Base-by-base conservation (phyloP, 2,888 invertebrate genomes). In the Griposia aprilina region DNA sequence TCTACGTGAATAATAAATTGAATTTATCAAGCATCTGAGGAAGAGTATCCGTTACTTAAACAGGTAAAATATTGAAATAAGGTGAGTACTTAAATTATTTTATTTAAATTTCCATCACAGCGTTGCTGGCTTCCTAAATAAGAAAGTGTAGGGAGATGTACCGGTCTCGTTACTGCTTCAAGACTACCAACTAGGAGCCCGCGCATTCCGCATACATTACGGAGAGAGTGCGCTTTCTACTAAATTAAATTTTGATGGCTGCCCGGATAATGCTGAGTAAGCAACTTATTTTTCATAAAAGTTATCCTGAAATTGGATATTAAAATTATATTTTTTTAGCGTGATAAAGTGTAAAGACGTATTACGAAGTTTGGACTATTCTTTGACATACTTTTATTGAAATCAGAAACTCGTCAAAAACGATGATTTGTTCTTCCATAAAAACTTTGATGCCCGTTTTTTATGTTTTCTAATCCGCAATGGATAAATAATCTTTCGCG, bases 211-310 rank as follows among this genome's bases (percentile, higher is more conserved):
- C 93, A 94, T 94, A 94, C 93, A 94, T 95, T 94, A 95, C 94
- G 90, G 91, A 91, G 90, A 85, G 92, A 94, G 93, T 94, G 94
- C 94, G 94, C 96, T 96, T 93, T 95, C 94, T 94, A 93, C 92
- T 85, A 95, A 96, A 95, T 96, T 95, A 95, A 95, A 95, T 95
- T 95, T 95, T 95, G 94, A 95, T 94, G 94, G 91, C 91, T 93
- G 91, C 92, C 90, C 90, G 92, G 92, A 93, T 95, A 93, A 91
- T 91, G 91, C 86, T 87, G 91, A 90, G 91, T 89, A 89, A 93
- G 92, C 91, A 91, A 79, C 80, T 79, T 87, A 89, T 91, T 93
- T 93, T 92, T 91, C 90, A 81, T 86, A 89, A 88, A 89, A 91
- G 87, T 91, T 91, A 90, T 92, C 90, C 91, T 90, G 81, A 90